A percentile compares a stretch with the other conserved stretches of the same genome.
These are phyloP conservation scores for Coendou prehensilis DNA, from an alignment of 2,797 vertebrate genomes.

Conservation along the genomic window DNA sequence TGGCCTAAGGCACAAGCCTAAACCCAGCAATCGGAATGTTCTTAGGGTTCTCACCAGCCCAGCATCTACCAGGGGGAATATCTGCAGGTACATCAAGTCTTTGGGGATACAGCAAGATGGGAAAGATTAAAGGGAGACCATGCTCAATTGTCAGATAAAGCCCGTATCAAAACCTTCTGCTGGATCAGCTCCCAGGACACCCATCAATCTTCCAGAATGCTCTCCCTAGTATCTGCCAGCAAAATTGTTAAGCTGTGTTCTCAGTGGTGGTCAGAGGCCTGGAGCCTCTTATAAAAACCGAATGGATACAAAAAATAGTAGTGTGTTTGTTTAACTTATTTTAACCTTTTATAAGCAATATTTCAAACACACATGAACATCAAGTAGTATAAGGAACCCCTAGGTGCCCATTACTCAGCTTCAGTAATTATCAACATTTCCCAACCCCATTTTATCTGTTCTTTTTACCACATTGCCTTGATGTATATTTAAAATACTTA, in stretches of 20 bases:
- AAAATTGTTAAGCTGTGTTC: background rate
- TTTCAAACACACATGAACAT: constrained; percentile 2
- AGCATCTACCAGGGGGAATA: background rate
- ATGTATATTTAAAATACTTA: background rate
- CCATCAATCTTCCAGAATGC: background rate
- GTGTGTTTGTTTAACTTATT: background rate
- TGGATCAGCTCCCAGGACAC: background rate
- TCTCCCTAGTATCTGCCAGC: background rate
- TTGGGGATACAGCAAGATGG: background rate
- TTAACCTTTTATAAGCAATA: background rate
- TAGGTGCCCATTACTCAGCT: background rate
- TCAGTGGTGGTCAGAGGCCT: background rate
- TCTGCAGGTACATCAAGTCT: background rate
- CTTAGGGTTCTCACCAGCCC: background rate
- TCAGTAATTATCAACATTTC: background rate
- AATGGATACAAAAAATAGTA: background rate
- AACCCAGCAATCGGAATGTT: background rate
- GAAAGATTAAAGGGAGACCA: background rate
- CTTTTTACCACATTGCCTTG: background rate
- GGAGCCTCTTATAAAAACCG: background rate
- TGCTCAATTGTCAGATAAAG: background rate
- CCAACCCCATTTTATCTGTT: background rate
- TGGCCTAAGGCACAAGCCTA: rapidly evolving
- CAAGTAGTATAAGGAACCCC: background rate
- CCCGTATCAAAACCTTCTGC: background rate